Evolutionary conservation across 2,797 vertebrate species (phyloP).

Genomic region (Scolopax rusticola): DNA sequence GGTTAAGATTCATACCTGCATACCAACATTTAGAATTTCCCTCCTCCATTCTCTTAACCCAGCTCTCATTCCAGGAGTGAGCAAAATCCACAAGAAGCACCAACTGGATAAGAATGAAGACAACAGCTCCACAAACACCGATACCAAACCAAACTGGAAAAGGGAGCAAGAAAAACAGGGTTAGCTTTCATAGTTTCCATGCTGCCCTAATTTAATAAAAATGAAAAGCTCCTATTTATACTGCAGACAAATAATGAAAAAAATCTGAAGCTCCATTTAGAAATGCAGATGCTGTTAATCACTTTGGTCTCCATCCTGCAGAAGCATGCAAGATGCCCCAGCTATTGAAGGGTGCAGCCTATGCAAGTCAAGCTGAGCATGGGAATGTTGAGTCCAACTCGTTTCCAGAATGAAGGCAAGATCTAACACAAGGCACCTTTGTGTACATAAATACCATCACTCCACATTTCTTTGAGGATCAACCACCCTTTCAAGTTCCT

Average conservation of each 20-base stretch:
- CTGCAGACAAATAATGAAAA: not conserved
- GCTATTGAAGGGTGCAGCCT: not conserved
- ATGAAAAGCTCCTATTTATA: not conserved
- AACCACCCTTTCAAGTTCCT: not conserved
- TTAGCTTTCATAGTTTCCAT: not conserved
- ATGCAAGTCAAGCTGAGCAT: not conserved
- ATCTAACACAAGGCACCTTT: not conserved
- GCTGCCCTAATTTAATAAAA: not conserved
- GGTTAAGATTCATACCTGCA: conserved; percentile 82
- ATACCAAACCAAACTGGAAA: conserved; percentile 86
- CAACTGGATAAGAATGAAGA: conserved; percentile 93
- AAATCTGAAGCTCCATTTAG: not conserved
- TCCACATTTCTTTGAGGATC: not conserved
- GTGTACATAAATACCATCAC: not conserved
- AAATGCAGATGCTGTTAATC: not conserved
- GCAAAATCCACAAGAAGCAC: conserved; percentile 91
- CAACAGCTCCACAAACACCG: conserved; percentile 84
- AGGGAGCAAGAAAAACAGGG: conserved; percentile 1
- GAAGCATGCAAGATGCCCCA: not conserved
- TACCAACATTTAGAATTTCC: conserved; percentile 88
- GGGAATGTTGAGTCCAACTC: not conserved
- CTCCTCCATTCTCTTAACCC: conserved; percentile 88
- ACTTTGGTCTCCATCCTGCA: not conserved
- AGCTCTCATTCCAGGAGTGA: conserved; percentile 91
- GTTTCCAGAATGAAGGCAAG: not conserved